Conservation (phyloP, 2,113 vertebrate species). For the Chitala chitala region DNA sequence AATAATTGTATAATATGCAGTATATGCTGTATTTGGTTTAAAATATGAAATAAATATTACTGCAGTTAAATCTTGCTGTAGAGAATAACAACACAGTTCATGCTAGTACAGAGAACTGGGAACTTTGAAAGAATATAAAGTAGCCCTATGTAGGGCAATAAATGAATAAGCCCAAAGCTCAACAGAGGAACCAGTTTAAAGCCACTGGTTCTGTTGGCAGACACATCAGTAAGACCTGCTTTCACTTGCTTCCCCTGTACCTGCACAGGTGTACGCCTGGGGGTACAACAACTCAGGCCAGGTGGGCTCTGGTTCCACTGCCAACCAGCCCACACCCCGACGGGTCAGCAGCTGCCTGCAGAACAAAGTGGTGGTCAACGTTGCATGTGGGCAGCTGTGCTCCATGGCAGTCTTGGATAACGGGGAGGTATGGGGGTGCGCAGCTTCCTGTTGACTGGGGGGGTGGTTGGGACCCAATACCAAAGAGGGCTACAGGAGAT, state of each 20-base stretch:
- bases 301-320: slow-evolving; percentile 93
- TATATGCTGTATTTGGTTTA: too few relatives aligned
- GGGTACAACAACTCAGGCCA: slow-evolving; percentile 98
- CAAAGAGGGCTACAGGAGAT: too few relatives aligned
- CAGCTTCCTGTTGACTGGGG: too few relatives aligned
- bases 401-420: slow-evolving; percentile 93
- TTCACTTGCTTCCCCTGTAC: slow-evolving; percentile 21
- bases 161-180: too few relatives aligned
- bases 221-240: neutral
- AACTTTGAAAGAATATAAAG: too few relatives aligned
- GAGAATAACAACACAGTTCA: too few relatives aligned
- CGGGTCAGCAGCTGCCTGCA: slow-evolving; percentile 91
- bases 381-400: slow-evolving; percentile 95
- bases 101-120: too few relatives aligned
- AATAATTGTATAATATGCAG: too few relatives aligned
- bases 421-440: slow-evolving; percentile 73
- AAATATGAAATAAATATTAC: too few relatives aligned
- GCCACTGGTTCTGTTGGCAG: neutral
- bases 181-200: neutral
- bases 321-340: slow-evolving; percentile 89
- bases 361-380: slow-evolving; percentile 82
- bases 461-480: too few relatives aligned
- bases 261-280: slow-evolving; percentile 85
- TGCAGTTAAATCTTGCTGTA: too few relatives aligned
- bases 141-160: too few relatives aligned